These are phyloP conservation scores for Deroplatys truncata DNA, from an alignment of 2,888 invertebrate genomes.

Conservation along the genomic window DNA sequence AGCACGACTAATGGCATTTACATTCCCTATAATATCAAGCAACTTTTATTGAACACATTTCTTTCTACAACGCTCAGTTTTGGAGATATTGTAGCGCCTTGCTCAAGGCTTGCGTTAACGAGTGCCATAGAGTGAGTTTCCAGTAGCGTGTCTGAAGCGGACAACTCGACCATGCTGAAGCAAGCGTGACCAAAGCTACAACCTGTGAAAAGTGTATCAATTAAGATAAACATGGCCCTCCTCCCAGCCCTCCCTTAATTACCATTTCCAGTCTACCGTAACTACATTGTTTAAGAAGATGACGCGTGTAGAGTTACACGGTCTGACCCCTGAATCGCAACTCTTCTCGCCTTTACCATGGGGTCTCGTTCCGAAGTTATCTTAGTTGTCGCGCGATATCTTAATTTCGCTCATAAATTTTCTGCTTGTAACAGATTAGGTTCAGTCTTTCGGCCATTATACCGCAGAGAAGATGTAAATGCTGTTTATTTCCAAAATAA, in stretches of 20 bases:
- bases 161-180: not conserved
- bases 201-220: constrained; percentile 17
- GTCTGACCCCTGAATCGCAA: not conserved
- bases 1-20: too few species aligned
- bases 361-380: too few species aligned
- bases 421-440: not conserved
- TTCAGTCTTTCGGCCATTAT: not conserved
- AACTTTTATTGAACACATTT: too few species aligned
- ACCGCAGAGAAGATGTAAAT: too few species aligned
- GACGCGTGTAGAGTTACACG: not conserved
- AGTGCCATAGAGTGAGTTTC: not conserved
- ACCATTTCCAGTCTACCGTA: not conserved
- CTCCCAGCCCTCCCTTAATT: not conserved
- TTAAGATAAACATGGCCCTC: constrained; percentile 12
- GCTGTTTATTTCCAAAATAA: too few species aligned
- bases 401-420: not conserved
- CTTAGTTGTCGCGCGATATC: too few species aligned
- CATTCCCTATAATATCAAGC: too few species aligned
- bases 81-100: not conserved
- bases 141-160: not conserved
- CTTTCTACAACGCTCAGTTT: too few species aligned
- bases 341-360: not conserved
- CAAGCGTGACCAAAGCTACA: not conserved
- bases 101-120: not conserved
- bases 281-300: not conserved